These are phyloP conservation scores for Dugesia japonica DNA, from an alignment of 2,888 invertebrate genomes.

Conservation along the genomic window DNA sequence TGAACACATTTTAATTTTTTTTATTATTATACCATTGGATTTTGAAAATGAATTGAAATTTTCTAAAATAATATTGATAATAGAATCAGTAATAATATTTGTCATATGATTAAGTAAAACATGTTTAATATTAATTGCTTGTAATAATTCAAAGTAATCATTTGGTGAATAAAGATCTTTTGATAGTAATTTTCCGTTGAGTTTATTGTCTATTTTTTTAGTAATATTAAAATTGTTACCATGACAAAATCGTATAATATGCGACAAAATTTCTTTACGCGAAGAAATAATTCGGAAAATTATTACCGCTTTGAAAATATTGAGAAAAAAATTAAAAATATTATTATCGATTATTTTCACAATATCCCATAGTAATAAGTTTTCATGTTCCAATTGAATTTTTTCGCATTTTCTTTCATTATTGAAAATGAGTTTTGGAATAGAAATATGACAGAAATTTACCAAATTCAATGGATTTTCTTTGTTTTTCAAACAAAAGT, in stretches of 20 bases:
- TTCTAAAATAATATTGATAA: neutral
- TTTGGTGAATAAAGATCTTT: neutral
- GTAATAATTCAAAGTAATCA: neutral
- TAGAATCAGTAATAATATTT: neutral
- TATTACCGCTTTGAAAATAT: neutral
- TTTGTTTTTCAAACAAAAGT: neutral
- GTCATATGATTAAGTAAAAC: neutral
- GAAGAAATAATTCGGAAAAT: constrained; percentile 12
- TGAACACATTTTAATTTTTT: neutral
- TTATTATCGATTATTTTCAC: neutral
- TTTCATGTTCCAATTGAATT: neutral
- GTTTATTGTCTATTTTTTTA: neutral
- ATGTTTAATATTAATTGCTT: neutral
- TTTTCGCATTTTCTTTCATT: neutral
- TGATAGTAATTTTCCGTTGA: neutral
- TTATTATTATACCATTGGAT: neutral
- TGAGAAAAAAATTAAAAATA: neutral
- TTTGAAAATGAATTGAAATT: neutral
- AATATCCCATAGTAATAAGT: neutral
- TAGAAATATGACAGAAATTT: neutral
- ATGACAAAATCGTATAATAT: neutral
- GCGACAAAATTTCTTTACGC: neutral
- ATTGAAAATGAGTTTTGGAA: neutral
- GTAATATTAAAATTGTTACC: neutral
- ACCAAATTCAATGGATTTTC: neutral